Conservation (phyloP, 2,113 vertebrate species). For the Aegypius monachus region DNA sequence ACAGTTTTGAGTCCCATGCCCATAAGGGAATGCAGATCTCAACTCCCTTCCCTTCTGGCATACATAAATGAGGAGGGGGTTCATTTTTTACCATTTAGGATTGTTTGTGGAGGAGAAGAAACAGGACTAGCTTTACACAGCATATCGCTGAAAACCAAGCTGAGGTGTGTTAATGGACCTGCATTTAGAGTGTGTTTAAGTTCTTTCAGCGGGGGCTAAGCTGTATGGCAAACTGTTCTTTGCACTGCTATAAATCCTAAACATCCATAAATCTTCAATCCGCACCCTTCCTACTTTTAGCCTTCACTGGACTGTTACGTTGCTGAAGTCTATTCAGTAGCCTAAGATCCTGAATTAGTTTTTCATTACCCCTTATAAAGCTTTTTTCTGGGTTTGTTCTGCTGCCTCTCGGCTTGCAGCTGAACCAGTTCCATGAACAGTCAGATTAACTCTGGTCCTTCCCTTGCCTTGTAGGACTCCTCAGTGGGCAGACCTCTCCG, state of each 20-base stretch:
- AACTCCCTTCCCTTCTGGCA: not conserved
- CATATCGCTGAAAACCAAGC: rapidly evolving
- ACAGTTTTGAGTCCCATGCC: not conserved
- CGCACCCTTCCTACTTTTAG: not conserved
- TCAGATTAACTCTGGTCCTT: not conserved
- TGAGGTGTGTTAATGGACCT: rapidly evolving
- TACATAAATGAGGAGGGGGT: not conserved
- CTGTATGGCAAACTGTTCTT: not conserved
- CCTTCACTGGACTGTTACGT: not conserved
- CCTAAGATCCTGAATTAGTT: not conserved
- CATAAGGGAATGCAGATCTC: not conserved
- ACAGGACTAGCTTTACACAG: not conserved
- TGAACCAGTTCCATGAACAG: not conserved
- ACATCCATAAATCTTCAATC: not conserved
- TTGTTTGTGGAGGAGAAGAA: not conserved
- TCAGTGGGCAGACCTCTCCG: constrained; percentile 91
- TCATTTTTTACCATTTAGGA: not conserved
- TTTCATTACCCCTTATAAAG: not conserved
- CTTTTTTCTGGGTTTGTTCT: not conserved
- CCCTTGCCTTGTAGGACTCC: constrained; percentile 75
- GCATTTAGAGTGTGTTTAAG: not conserved
- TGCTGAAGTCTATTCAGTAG: not conserved
- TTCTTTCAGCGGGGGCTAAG: not conserved
- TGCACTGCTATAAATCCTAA: not conserved
- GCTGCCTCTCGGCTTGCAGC: not conserved